Evolutionary conservation across 1,140 invertebrate species (phyloP).

Genomic region (Drosophila carrolli): DNA sequence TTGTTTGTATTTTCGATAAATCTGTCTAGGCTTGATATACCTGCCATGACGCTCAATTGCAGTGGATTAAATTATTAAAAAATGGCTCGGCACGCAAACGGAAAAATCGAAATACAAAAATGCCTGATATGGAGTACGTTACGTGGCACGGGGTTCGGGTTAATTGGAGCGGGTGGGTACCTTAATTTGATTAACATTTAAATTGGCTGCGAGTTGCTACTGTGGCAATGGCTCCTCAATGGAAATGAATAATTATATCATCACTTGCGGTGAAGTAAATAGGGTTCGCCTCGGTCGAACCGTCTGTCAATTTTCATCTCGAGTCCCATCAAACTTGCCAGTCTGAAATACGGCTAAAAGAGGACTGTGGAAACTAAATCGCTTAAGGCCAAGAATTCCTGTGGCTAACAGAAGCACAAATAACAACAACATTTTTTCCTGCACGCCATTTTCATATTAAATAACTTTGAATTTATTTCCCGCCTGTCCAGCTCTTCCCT

Average conservation of each 20-base stretch:
- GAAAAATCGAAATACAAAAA: constrained; percentile 39
- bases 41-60: constrained; percentile 72
- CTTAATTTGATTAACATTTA: constrained; percentile 80
- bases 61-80: constrained; percentile 83
- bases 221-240: constrained; percentile 4
- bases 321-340: constrained; percentile 52
- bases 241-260: constrained; percentile 49
- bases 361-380: constrained; percentile 42
- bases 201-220: constrained; percentile 51
- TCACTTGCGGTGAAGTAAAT: constrained; percentile 12
- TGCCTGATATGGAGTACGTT: constrained; percentile 1
- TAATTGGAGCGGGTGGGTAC: constrained; percentile 52
- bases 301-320: constrained; percentile 56
- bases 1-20: constrained; percentile 77
- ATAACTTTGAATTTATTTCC: constrained; percentile 79
- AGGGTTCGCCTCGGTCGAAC: background rate
- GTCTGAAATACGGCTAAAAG: constrained; percentile 10
- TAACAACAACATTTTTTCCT: constrained; percentile 59
- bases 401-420: constrained; percentile 59
- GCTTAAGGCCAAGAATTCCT: constrained; percentile 52
- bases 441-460: constrained; percentile 82
- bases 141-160: constrained; percentile 20
- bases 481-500: constrained; percentile 48
- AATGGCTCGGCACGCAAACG: constrained; percentile 53
- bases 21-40: constrained; percentile 70